Evolutionary conservation across 2,113 vertebrate species (phyloP).

Genomic region (Brachyistius frenatus): DNA sequence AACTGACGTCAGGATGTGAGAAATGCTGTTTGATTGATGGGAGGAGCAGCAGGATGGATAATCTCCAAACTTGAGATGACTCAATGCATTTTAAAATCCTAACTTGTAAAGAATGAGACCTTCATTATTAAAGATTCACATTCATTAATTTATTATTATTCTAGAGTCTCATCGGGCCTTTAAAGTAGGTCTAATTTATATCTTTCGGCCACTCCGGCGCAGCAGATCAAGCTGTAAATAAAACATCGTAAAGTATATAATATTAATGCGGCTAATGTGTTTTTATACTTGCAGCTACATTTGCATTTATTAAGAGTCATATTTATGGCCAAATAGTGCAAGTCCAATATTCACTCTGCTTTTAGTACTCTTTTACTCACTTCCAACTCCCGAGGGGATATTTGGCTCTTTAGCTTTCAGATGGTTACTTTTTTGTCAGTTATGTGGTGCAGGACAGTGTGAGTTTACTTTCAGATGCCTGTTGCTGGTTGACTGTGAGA

Average conservation of each 20-base stretch:
- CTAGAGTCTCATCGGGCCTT: not conserved
- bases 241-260: not conserved
- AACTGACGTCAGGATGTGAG: too few relatives aligned
- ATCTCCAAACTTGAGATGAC: not conserved
- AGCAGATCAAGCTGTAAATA: not conserved
- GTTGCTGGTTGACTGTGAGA: not conserved
- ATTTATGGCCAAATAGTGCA: not conserved
- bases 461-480: not conserved
- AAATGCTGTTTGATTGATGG: too few relatives aligned
- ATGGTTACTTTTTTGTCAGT: not conserved
- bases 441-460: not conserved
- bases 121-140: not conserved
- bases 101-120: not conserved
- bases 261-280: constrained; percentile 2
- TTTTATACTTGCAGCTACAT: not conserved
- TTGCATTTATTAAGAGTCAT: not conserved
- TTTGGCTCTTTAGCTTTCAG: not conserved
- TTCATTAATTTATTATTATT: not conserved
- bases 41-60: not conserved
- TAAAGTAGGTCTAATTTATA: not conserved
- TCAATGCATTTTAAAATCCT: not conserved
- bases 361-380: not conserved
- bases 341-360: not conserved
- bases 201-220: not conserved
- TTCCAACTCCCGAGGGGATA: not conserved